phyloP scores from a whole-genome alignment of 2,113 vertebrate genomes.

The Nyctereutes procyonoides region DNA sequence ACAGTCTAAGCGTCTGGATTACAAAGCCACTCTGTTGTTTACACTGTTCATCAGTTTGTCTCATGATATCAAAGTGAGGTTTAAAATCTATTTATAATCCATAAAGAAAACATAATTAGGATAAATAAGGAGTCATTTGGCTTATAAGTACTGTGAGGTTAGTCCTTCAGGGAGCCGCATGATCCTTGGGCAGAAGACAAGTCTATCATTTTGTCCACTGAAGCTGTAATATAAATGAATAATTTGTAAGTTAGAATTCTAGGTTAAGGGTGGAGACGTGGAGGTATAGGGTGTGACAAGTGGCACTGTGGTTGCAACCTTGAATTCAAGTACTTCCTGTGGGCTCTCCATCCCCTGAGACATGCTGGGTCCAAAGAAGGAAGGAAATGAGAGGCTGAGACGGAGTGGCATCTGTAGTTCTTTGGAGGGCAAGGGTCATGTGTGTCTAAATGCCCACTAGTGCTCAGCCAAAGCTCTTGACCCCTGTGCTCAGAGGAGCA shows the following conservation, averaged over 20 bases:
- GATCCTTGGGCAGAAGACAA: neutral
- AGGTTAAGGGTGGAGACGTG: slow-evolving; percentile 38
- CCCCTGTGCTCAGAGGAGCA: neutral
- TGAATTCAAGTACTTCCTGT: neutral
- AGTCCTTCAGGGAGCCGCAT: neutral
- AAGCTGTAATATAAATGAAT: slow-evolving; percentile 58
- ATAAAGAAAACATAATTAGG: slow-evolving; percentile 66
- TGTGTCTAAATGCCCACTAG: neutral
- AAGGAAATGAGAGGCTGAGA: neutral
- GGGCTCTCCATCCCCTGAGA: slow-evolving; percentile 17
- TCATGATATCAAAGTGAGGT: slow-evolving; percentile 41
- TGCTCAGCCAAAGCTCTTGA: neutral
- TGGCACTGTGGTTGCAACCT: neutral
- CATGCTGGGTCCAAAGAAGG: neutral
- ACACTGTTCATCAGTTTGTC: neutral
- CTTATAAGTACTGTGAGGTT: neutral
- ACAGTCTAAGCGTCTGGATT: neutral
- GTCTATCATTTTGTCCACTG: slow-evolving; percentile 59
- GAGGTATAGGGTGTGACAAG: neutral
- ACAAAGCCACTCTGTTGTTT: slow-evolving; percentile 24
- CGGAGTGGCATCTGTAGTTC: neutral
- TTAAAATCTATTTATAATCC: slow-evolving; percentile 39
- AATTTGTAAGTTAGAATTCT: slow-evolving; percentile 65
- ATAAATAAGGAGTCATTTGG: slow-evolving; percentile 47
- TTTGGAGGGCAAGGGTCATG: fast-evolving